Evolutionary conservation across 2,797 vertebrate species (phyloP).

Genomic region (Glossophaga mutica): DNA sequence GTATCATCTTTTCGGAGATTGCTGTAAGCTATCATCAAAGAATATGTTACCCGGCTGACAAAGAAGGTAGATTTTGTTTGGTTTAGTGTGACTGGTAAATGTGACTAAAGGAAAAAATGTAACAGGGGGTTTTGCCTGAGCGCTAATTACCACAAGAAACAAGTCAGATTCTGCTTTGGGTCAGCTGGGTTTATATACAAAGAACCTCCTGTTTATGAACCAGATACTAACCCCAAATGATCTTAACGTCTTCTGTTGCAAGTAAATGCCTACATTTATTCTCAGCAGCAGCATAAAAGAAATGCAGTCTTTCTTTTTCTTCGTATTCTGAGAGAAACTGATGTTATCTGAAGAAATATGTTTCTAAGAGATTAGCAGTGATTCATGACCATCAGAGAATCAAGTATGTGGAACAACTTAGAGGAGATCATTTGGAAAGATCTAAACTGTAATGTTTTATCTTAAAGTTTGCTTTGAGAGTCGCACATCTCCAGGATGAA

Average conservation of each 20-base stretch:
- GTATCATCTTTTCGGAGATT: constrained; percentile 7
- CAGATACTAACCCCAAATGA: background rate
- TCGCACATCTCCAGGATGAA: constrained; percentile 39
- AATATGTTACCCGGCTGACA: constrained; percentile 19
- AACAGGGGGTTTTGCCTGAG: background rate
- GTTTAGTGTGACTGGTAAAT: background rate
- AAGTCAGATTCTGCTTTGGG: background rate
- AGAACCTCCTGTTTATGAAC: background rate
- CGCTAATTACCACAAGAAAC: background rate
- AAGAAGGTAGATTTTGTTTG: constrained; percentile 1
- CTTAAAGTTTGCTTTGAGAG: constrained; percentile 56
- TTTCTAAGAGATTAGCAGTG: constrained; percentile 61
- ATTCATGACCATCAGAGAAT: constrained; percentile 47
- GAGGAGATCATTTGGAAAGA: constrained; percentile 46
- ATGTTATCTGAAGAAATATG: constrained; percentile 68
- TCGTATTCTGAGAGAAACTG: constrained; percentile 11
- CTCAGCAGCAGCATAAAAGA: constrained; percentile 35
- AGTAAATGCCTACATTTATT: constrained; percentile 39
- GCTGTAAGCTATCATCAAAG: background rate
- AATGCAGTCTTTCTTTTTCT: background rate
- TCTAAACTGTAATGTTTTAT: constrained; percentile 37
- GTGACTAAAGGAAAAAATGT: background rate
- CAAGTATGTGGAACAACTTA: constrained; percentile 28
- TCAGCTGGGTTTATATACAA: background rate
- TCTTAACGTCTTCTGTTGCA: constrained; percentile 45